Evolutionary conservation across 2,888 invertebrate species (phyloP), one percentile per base, ranked within the genome.

Genomic region (Plutella xylostella): DNA sequence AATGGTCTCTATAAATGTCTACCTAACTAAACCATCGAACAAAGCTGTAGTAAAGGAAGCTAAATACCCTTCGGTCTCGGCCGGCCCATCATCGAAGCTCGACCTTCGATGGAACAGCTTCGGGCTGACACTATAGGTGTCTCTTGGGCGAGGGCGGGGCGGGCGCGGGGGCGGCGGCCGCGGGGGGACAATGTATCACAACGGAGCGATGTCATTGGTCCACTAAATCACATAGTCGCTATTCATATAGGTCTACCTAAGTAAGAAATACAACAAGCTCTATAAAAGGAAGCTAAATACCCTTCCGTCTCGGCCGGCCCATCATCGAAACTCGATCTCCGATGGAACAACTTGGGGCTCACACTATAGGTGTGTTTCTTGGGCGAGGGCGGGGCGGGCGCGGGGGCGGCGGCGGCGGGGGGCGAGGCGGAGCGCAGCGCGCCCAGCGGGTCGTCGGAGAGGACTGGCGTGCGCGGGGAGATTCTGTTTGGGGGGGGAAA

Each of bases 391-490:
- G 57, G 52, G 18, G 52, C 31, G 45, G 54, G 50, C 56, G 59
- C 45, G 49, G 52, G 53, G 20, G 60, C 52, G 7, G 60, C 45
- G 9, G 50, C 33, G 28, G 57, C 54, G 12, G 47, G 53, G 7
- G 42, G 52, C 21, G 52, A 55, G 17, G 61, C 63, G 42, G 75
- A 79, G 46, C 85, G 72, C 2, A 96, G 82, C 4, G 96, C 94
- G 5, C 96, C 97, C 18, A 97, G 79, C 0, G 97, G 97, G 78
- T 97, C 97, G 71, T 96, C 95, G 62, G 93, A 90, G 0, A 96
- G 92, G 1, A 97, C 95, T 0, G 94, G 92, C 2, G 94, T 95
- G 46, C 94, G 86, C 28, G 90, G 90, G 0, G 92, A 90, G 40
- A 89, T 74, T 61, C 90, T 90, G 63, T 4, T 14, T 20, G 25